Evolutionary conservation across 2,888 invertebrate species (phyloP).

Genomic region (Galerucella pusilla): DNA sequence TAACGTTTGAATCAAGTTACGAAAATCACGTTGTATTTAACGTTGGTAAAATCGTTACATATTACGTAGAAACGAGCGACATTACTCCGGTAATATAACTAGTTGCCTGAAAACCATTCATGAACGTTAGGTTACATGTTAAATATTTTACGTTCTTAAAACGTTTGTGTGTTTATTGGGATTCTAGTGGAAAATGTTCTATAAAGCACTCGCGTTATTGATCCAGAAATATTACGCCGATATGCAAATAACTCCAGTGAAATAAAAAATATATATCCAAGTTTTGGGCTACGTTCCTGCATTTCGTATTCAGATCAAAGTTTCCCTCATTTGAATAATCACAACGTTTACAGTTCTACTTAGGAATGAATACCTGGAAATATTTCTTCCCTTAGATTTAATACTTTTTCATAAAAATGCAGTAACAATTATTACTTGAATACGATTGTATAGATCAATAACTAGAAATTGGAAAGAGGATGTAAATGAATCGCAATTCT

Average conservation of each 20-base stretch:
- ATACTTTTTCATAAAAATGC: neutral
- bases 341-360: neutral
- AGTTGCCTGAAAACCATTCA: too few relatives aligned
- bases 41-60: too few relatives aligned
- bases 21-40: too few relatives aligned
- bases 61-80: too few relatives aligned
- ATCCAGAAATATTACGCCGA: conserved; percentile 1
- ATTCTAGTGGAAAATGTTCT: neutral
- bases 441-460: neutral
- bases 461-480: neutral
- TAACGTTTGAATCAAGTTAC: too few relatives aligned
- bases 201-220: neutral
- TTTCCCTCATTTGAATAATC: conserved; percentile 1
- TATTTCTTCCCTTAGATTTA: neutral
- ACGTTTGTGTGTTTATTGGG: too few relatives aligned
- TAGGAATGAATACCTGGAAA: neutral
- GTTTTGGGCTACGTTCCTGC: conserved; percentile 1
- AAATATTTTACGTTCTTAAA: too few relatives aligned
- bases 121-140: too few relatives aligned
- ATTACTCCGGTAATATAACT: too few relatives aligned
- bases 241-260: neutral
- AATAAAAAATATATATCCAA: conserved; percentile 1
- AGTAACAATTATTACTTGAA: too few relatives aligned
- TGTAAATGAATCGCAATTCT: neutral
- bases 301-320: neutral